Evolutionary conservation across 2,113 vertebrate genomes (phyloP), one percentile per base, ranked within the genome.

Genomic region (Apteryx owenii): DNA sequence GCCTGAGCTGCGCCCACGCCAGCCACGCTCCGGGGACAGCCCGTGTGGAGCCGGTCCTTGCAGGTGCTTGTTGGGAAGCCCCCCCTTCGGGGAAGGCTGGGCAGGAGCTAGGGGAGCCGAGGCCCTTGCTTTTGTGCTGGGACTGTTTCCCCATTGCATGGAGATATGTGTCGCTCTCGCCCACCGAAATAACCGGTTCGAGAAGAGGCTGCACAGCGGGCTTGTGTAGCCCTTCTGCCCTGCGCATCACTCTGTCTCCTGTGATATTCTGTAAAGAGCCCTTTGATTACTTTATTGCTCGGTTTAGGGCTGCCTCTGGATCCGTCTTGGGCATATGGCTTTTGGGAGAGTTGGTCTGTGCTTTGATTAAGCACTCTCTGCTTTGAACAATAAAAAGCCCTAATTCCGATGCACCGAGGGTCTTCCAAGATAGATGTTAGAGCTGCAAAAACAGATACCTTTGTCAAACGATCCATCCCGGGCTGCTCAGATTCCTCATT

Each of bases 211-310:
- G 64, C 44, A 0, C 0, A 38, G 48, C 0, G 1, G 83, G 64
- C 51, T 68, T 64, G 75, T 13, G 8, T 82, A 51, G 13, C 53
- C 36, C 51, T 72, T 22, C 9, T 51, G 58, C 12, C 5, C 10
- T 12, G 20, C 26, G 46, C 85, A 58, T 48, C 36, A 46, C 40
- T 61, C 36, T 73, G 54, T 38, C 42, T 78, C 18, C 62, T 85
- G 73, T 50, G 33, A 25, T 58, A 56, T 26, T 73, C 7, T 1
- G 66, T 82, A 8, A 91, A 88, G 53, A 42, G 60, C 29, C 50
- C 61, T 91, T 53, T 92, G 84, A 91, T 97, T 88, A 31, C 73
- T 95, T 95, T 97, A 93, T 95, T 92, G 84, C 78, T 60, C 29
- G 23, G 18, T 95, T 95, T 96, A 95, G 70, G 93, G 78, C 94